Base-by-base conservation (phyloP, 1,140 invertebrate species). In the Drosophila bocqueti region DNA sequence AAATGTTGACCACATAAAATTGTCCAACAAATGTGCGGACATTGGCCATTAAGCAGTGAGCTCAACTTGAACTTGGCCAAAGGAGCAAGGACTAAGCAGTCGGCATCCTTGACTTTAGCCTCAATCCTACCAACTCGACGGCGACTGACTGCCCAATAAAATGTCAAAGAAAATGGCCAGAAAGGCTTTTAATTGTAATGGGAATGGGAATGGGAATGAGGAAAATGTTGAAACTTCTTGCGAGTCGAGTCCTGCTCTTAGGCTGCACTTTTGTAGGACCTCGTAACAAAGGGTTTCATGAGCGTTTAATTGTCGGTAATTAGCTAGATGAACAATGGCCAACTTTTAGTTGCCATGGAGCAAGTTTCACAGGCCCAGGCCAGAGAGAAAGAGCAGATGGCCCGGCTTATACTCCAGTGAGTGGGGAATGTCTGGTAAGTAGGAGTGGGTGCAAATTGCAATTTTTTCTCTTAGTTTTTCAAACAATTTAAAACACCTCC, bases 171-270 rank as follows among this genome's bases (percentile, higher is more conserved):
- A 89, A 90, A 76, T 65, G 85, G 31, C 81, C 66, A 79, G 49
- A 74, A 77, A 82, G 81, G 52, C 85, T 81, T 84, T 90, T 89
- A 84, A 89, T 90, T 89, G 77, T 79, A 81, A 86, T 86, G 83
- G 76, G 76, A 86, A 76, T 58, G 50, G 42, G 47, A 47, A 24
- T 24, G 6, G 18, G 36, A 38, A 38, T 38, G 36, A 16, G 47
- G 8, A 4, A 34, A 49, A 43, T 26, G 57, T 42, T 46, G 31
- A 60, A 68, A 75, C 76, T 66, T 83, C 38, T 65, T 65, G 62
- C 60, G 13, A 36, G 11, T 45, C 60, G 13, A 36, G 11, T 45
- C 63, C 42, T 36, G 50, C 11, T 52, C 16, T 16, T 21, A 13
- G 40, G 18, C 18, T 59, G 8, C 13, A 7, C 36, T 46, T 29